Evolutionary conservation across 2,113 vertebrate species (phyloP).

Genomic region (Corydoras maculifer): DNA sequence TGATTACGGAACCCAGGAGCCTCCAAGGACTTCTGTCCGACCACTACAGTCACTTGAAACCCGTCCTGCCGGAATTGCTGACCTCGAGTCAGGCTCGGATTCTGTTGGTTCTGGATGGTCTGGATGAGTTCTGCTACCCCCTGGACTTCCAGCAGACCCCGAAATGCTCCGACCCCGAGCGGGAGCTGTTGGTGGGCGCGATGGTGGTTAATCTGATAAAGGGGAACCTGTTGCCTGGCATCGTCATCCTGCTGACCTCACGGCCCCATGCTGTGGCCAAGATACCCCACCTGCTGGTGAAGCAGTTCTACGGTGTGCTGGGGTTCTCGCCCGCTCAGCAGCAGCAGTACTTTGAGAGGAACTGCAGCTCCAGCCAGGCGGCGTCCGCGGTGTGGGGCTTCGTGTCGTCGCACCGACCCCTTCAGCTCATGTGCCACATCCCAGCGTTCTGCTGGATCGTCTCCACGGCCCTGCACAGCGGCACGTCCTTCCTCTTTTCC

Average conservation of each 20-base stretch:
- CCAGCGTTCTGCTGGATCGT: slow-evolving; percentile 54
- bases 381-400: slow-evolving; percentile 36
- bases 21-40: slow-evolving; percentile 39
- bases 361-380: slow-evolving; percentile 22
- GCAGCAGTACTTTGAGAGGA: slow-evolving; percentile 43
- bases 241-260: slow-evolving; percentile 46
- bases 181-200: slow-evolving; percentile 29
- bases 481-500: slow-evolving; percentile 20
- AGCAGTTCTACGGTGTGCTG: slow-evolving; percentile 41
- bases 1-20: slow-evolving; percentile 42
- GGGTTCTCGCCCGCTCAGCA: slow-evolving; percentile 48
- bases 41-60: slow-evolving; percentile 50
- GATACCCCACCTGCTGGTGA: slow-evolving; percentile 41
- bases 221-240: slow-evolving; percentile 45
- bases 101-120: slow-evolving; percentile 49
- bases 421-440: slow-evolving; percentile 52
- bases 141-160: slow-evolving; percentile 46
- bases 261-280: slow-evolving; percentile 47
- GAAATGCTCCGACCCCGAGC: slow-evolving; percentile 49
- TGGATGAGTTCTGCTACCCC: slow-evolving; percentile 49
- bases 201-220: slow-evolving; percentile 52
- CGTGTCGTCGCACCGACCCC: slow-evolving; percentile 42
- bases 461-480: slow-evolving; percentile 42
- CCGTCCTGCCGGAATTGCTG: slow-evolving; percentile 35
- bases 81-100: slow-evolving; percentile 31